Conservation (phyloP, 2,888 invertebrate genomes). For the Cylindroiulus punctatus region DNA sequence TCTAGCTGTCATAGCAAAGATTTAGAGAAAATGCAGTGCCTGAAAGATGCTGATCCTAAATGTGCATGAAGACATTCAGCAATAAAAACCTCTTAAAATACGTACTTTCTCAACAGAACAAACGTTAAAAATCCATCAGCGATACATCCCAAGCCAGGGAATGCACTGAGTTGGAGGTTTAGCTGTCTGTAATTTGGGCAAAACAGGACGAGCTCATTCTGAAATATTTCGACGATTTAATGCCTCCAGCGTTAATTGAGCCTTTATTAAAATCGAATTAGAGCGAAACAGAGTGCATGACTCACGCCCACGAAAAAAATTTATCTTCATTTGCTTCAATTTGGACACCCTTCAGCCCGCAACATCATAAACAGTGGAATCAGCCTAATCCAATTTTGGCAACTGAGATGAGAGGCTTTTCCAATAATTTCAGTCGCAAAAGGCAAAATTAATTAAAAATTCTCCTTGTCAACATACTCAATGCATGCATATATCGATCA, state of each 20-base stretch:
- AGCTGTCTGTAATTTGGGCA: background rate
- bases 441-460: slow-evolving; percentile 6
- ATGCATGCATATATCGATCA: too few relatives aligned
- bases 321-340: slow-evolving; percentile 1
- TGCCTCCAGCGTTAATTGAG: slow-evolving; percentile 3
- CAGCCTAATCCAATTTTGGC: background rate
- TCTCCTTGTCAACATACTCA: background rate
- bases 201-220: background rate
- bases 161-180: background rate
- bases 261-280: slow-evolving; percentile 45
- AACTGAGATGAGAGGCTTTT: background rate
- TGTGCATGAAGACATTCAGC: too few relatives aligned
- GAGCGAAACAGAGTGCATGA: slow-evolving; percentile 34
- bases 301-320: slow-evolving; percentile 24
- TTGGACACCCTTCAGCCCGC: background rate
- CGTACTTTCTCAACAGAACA: background rate
- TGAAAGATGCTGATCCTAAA: too few relatives aligned
- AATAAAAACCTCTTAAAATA: background rate
- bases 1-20: too few relatives aligned
- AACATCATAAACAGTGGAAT: background rate
- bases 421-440: background rate
- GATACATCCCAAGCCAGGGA: background rate
- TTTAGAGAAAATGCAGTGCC: too few relatives aligned
- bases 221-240: background rate
- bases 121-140: slow-evolving; percentile 16